phyloP scores from a whole-genome alignment of 1,140 invertebrate genomes.

The Drosophila arawakana region DNA sequence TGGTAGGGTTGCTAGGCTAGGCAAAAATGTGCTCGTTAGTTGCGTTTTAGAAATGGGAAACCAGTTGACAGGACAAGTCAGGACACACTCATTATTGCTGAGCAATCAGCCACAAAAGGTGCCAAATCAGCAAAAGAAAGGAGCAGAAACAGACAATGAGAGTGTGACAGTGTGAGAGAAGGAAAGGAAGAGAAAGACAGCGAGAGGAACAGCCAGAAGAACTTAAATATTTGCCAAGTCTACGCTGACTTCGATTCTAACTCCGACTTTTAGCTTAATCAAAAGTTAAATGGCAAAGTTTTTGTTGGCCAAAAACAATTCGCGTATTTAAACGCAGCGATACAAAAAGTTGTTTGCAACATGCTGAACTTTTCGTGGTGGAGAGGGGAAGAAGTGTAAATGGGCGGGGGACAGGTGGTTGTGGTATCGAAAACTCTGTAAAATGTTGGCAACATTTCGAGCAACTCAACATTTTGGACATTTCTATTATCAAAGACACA shows the following conservation, averaged over 20 bases:
- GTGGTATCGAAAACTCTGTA: conserved; percentile 38
- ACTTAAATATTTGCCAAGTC: conserved; percentile 76
- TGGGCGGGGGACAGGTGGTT: conserved; percentile 3
- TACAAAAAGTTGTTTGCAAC: conserved; percentile 70
- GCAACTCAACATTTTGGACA: conserved; percentile 49
- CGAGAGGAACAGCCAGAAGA: conserved; percentile 25
- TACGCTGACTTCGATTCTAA: conserved; percentile 10
- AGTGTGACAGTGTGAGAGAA: neutral
- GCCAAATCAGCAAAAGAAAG: conserved; percentile 43
- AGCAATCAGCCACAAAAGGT: conserved; percentile 47
- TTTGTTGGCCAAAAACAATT: conserved; percentile 71
- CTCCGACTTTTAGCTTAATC: conserved; percentile 54
- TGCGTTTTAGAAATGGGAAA: conserved; percentile 55
- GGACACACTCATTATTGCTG: conserved; percentile 49
- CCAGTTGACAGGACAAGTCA: conserved; percentile 49
- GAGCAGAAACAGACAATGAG: neutral
- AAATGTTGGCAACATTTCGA: conserved; percentile 59
- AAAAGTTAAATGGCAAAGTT: conserved; percentile 82
- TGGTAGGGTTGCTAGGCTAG: conserved; percentile 9
- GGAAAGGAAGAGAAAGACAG: conserved; percentile 3
- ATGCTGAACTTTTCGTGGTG: neutral
- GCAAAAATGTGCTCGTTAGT: conserved; percentile 54
- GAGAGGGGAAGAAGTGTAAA: neutral
- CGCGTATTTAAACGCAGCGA: conserved; percentile 81
- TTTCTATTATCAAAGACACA: conserved; percentile 61